These are phyloP conservation scores for Sturnira hondurensis DNA, from an alignment of 2,113 vertebrate genomes.

Conservation along the genomic window DNA sequence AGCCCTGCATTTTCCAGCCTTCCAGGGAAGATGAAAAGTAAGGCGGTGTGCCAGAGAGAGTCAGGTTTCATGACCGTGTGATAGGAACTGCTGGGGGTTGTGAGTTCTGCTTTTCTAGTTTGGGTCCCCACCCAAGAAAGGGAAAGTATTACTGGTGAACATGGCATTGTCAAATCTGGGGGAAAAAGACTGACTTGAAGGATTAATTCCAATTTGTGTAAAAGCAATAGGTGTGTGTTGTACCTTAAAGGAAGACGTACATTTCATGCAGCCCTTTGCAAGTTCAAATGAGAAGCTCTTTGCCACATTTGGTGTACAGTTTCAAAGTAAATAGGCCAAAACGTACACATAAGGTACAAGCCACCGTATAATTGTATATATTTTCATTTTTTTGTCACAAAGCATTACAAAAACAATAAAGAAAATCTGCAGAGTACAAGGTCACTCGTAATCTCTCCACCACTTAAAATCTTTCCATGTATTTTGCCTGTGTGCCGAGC, in stretches of 20 bases:
- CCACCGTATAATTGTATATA: not conserved
- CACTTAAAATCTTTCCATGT: not conserved
- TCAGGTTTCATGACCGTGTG: not conserved
- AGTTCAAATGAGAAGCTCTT: slow-evolving; percentile 35
- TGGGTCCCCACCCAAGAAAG: not conserved
- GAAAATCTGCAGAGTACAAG: not conserved
- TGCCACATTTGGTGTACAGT: slow-evolving; percentile 17
- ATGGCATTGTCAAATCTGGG: not conserved
- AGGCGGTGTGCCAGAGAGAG: not conserved
- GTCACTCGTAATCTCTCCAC: not conserved
- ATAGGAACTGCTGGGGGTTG: not conserved
- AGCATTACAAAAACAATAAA: not conserved
- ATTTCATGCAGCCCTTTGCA: slow-evolving; percentile 9
- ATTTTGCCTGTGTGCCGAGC: not conserved
- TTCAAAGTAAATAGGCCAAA: slow-evolving; percentile 14
- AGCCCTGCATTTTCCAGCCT: not conserved
- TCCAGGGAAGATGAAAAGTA: not conserved
- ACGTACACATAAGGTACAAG: not conserved
- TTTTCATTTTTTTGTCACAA: not conserved
- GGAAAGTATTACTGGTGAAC: not conserved
- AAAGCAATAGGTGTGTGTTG: not conserved
- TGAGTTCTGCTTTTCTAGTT: not conserved
- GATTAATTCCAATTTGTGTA: not conserved
- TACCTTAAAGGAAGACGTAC: not conserved
- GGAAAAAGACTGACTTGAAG: not conserved